Evolutionary conservation across 2,888 invertebrate species (phyloP), one percentile per base, ranked within the genome.

Genomic region (Odontomyia ornata): DNA sequence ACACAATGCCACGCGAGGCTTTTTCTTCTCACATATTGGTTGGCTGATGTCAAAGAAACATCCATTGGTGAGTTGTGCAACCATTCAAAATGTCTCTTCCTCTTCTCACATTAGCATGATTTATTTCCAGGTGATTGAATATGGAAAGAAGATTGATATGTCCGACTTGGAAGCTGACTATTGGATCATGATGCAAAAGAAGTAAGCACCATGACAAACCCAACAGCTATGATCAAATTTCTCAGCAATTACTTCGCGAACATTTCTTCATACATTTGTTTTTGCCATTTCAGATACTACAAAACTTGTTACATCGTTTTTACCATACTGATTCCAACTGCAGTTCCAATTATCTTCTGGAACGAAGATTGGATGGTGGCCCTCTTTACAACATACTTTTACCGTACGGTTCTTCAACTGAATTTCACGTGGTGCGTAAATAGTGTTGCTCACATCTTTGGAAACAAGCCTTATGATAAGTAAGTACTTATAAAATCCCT

Each of bases 11-110:
- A 90, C 89, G 64, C 88, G 94, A 62, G 96, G 96, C 0, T 95
- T 96, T 88, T 96, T 95, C 88, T 96, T 95, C 86, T 90, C 93
- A 1, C 96, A 96, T 84, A 90, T 96, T 73, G 96, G 96, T 5
- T 97, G 96, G 96, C 87, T 96, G 23, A 89, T 95, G 89, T 87
- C 88, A 78, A 90, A 89, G 80, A 95, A 95, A 84, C 95, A 96
- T 83, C 95, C 94, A 0, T 89, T 91, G 79, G 93, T 82, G 21
- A 71, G 28, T 25, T 21, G 46, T 52, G 94, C 46, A 90, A 36
- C 36, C 3, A n/a, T n/a, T 36, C 36, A 9, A 5, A 9, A 3
- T 3, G 5, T 36, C 36, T 5, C 9, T 36, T 36, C 36, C 36
- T n/a, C n/a, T n/a, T n/a, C 13, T 43, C 9, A 36, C 3, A 5